These are phyloP conservation scores for Coregonus ussuriensis DNA, from an alignment of 2,797 vertebrate species.

Conservation along the genomic window DNA sequence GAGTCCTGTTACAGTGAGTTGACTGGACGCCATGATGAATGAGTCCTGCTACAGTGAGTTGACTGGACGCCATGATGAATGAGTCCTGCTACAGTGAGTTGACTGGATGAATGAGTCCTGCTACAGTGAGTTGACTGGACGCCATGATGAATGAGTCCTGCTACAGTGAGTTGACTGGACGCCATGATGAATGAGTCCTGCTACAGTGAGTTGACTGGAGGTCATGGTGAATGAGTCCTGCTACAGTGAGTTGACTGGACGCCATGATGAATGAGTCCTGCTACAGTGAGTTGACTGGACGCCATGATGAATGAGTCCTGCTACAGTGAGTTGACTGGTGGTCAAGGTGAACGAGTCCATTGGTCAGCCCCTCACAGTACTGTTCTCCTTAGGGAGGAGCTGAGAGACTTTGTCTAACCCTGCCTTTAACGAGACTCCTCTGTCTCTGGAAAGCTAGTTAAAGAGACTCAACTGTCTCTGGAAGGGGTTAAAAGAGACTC, in stretches of 20 bases:
- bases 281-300: no score
- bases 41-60: no score
- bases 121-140: constrained; percentile 10
- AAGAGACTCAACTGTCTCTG: not conserved
- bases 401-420: constrained; percentile 52
- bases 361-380: constrained; percentile 43
- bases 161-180: constrained; percentile 9
- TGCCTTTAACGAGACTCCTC: constrained; percentile 44
- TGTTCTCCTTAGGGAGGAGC: constrained; percentile 47
- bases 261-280: no score
- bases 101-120: not conserved
- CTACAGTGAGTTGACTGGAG: constrained; percentile 11
- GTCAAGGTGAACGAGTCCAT: constrained; percentile 61
- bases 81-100: constrained; percentile 17
- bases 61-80: no score
- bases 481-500: no score
- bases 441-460: constrained; percentile 15
- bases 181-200: no score
- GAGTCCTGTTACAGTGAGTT: constrained; percentile 1
- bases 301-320: not conserved
- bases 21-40: not conserved
- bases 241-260: constrained; percentile 10
- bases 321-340: constrained; percentile 26
- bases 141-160: no score
- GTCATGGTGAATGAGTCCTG: no score